Conservation (phyloP, 2,797 vertebrate genomes). For the Ptychobarbus kaznakovi region DNA sequence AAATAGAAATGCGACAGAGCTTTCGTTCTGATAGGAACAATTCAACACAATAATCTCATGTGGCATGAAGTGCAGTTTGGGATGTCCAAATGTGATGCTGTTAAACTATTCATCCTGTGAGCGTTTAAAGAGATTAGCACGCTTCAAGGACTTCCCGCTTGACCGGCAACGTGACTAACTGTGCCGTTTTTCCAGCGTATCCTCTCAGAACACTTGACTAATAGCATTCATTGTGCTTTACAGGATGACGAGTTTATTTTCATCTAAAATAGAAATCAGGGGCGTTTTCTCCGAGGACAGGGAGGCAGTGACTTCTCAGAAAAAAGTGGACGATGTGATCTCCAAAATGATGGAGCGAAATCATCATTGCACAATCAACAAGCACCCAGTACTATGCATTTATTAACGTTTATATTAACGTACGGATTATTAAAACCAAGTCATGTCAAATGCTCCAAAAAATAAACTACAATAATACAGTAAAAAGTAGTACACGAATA, state of each 20-base stretch:
- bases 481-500: neutral
- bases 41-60: neutral
- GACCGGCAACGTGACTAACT: conserved; percentile 44
- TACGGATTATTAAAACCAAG: neutral
- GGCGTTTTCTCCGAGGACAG: conserved; percentile 6
- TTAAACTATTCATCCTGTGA: conserved; percentile 36
- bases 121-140: conserved; percentile 42
- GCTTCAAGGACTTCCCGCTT: conserved; percentile 41
- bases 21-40: neutral
- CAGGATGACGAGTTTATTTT: conserved; percentile 25
- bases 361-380: neutral
- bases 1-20: neutral
- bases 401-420: neutral
- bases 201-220: conserved; percentile 22
- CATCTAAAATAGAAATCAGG: conserved; percentile 35
- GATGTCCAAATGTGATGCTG: neutral
- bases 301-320: neutral
- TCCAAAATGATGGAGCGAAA: neutral
- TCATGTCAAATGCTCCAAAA: neutral
- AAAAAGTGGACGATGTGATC: neutral
- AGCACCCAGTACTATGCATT: neutral
- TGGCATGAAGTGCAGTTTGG: conserved; percentile 5
- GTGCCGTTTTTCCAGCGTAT: conserved; percentile 25
- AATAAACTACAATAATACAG: neutral
- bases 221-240: conserved; percentile 19